Evolutionary conservation across 2,888 invertebrate species (phyloP).

Genomic region (Euzophera pinguis): DNA sequence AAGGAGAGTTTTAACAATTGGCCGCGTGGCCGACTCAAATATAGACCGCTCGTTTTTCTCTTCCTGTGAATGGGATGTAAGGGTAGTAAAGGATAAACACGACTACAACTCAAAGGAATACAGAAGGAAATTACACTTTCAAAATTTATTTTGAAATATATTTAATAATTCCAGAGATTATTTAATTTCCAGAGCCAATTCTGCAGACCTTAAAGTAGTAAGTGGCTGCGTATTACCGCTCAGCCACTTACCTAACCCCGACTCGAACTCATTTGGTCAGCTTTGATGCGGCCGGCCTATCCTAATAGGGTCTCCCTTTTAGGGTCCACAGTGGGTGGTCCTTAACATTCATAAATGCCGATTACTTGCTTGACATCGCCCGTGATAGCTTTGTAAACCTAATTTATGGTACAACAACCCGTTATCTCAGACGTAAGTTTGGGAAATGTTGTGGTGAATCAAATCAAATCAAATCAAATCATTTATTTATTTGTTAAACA

Average conservation of each 20-base stretch:
- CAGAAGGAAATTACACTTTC: no score
- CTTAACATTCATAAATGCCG: conserved; percentile 8
- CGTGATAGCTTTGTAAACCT: conserved; percentile 6
- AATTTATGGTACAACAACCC: background rate
- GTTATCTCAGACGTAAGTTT: background rate
- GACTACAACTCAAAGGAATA: no score
- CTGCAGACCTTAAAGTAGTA: conserved; percentile 1
- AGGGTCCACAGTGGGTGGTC: conserved; percentile 4
- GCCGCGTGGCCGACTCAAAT: no score
- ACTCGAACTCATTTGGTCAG: background rate
- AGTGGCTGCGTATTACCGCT: conserved; percentile 8
- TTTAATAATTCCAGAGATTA: background rate
- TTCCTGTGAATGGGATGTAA: no score
- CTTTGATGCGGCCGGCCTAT: conserved; percentile 8
- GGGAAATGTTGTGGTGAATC: background rate
- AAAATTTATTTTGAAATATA: no score
- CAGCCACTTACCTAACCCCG: background rate
- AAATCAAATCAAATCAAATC: no score
- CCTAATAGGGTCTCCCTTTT: conserved; percentile 8
- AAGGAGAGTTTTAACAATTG: no score
- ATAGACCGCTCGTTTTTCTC: no score
- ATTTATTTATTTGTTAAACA: no score
- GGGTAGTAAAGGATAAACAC: no score
- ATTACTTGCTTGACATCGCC: conserved; percentile 12
- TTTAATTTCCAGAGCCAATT: background rate